Evolutionary conservation across 2,797 vertebrate species (phyloP).

Genomic region (Hydrophis major): DNA sequence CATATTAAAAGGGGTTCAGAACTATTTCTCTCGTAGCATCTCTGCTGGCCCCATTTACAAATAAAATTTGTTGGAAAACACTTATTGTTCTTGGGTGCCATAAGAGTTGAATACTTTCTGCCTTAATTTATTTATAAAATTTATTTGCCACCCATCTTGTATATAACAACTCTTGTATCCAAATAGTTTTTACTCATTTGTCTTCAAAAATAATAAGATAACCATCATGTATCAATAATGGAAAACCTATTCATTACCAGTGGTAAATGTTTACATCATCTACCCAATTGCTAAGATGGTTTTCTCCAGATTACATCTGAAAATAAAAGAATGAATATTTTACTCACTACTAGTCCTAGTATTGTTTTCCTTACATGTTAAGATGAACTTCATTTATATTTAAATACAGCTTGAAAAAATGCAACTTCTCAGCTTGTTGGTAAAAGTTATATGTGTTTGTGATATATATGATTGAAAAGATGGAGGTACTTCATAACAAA

Average conservation of each 20-base stretch:
- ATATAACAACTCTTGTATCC: background rate
- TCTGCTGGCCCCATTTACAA: background rate
- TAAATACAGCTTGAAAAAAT: slow-evolving; percentile 50
- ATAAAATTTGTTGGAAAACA: background rate
- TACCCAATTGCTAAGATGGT: background rate
- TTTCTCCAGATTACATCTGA: background rate
- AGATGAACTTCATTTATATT: slow-evolving; percentile 44
- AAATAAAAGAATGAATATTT: background rate
- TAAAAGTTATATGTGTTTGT: slow-evolving; percentile 14
- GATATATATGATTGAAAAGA: slow-evolving; percentile 31
- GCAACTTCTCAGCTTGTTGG: slow-evolving; percentile 19
- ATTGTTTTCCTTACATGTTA: slow-evolving; percentile 19
- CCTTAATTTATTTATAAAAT: background rate
- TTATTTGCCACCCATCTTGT: background rate
- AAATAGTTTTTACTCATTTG: background rate
- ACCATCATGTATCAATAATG: background rate
- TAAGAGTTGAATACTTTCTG: background rate
- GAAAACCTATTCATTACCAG: background rate
- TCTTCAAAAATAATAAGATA: background rate
- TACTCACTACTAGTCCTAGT: background rate
- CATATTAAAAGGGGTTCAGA: background rate
- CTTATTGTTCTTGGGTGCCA: background rate
- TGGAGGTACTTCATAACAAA: slow-evolving; percentile 33
- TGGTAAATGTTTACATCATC: background rate
- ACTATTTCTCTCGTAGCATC: background rate